Conservation (phyloP, 2,113 vertebrate genomes). For the Pan paniscus region DNA sequence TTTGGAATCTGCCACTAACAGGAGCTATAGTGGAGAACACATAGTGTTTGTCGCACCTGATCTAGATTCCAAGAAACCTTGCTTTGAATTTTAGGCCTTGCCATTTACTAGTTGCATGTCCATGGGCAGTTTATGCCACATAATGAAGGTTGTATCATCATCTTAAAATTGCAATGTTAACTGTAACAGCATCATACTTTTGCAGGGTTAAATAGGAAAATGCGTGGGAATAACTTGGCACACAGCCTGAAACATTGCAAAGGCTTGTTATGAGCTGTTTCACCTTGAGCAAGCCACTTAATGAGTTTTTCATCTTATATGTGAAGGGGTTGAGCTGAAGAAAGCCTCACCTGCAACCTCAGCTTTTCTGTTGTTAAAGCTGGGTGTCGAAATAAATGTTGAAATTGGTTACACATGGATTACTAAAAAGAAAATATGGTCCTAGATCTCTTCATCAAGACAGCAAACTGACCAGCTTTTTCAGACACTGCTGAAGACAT, state of each 20-base stretch:
- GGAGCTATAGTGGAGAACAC: background rate
- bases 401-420: background rate
- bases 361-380: background rate
- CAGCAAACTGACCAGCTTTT: background rate
- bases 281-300: background rate
- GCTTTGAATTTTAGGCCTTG: background rate
- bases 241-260: background rate
- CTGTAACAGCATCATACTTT: background rate
- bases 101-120: background rate
- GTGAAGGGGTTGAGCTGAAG: background rate
- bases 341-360: background rate
- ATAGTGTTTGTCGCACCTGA: background rate
- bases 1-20: background rate
- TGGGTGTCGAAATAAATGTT: background rate
- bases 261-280: background rate
- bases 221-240: background rate
- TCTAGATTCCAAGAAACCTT: background rate
- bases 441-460: background rate
- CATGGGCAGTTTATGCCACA: background rate
- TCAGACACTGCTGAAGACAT: background rate
- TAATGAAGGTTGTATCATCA: background rate
- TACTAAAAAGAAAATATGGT: background rate
- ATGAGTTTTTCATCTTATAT: background rate
- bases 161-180: background rate
- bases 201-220: background rate